Evolutionary conservation across 1,140 invertebrate genomes (phyloP).

Genomic region (Monomorium pharaonis): DNA sequence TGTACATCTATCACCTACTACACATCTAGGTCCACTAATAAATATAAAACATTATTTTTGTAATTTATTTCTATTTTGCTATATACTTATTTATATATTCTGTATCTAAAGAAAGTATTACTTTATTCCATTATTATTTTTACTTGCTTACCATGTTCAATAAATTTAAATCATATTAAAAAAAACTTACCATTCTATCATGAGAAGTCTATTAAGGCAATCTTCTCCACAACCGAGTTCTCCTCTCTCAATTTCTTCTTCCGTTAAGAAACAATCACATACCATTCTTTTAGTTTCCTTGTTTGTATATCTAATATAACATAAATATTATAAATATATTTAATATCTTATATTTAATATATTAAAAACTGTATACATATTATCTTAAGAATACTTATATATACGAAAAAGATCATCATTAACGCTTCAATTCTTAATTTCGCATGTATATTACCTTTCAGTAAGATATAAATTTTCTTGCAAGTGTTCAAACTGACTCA

Average conservation of each 20-base stretch:
- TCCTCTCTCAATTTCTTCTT: slow-evolving; percentile 93
- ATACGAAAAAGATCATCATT: slow-evolving; percentile 11
- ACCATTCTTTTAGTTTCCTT: slow-evolving; percentile 97
- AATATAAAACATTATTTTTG: slow-evolving; percentile 19
- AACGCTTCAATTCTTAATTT: background rate
- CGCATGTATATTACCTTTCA: slow-evolving; percentile 87
- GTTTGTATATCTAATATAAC: slow-evolving; percentile 88
- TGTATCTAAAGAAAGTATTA: background rate
- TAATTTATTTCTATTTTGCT: slow-evolving; percentile 28
- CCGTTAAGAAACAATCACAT: slow-evolving; percentile 97
- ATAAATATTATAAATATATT: slow-evolving; percentile 33
- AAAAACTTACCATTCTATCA: slow-evolving; percentile 96
- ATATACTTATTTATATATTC: background rate
- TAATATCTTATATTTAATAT: slow-evolving; percentile 10
- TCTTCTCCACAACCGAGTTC: slow-evolving; percentile 97
- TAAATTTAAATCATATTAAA: slow-evolving; percentile 44
- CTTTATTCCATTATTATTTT: background rate
- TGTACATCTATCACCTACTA: slow-evolving; percentile 94
- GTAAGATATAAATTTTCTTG: slow-evolving; percentile 94
- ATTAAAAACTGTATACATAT: background rate
- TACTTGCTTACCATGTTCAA: background rate
- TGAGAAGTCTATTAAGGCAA: slow-evolving; percentile 97
- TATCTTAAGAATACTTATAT: slow-evolving; percentile 13
- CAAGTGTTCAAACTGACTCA: slow-evolving; percentile 92
- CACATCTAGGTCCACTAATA: slow-evolving; percentile 94